Percentiles rank a stretch among this genome's conserved stretches.
These are phyloP conservation scores for Cinclus cinclus DNA, from an alignment of 2,113 vertebrate genomes.

Conservation along the genomic window DNA sequence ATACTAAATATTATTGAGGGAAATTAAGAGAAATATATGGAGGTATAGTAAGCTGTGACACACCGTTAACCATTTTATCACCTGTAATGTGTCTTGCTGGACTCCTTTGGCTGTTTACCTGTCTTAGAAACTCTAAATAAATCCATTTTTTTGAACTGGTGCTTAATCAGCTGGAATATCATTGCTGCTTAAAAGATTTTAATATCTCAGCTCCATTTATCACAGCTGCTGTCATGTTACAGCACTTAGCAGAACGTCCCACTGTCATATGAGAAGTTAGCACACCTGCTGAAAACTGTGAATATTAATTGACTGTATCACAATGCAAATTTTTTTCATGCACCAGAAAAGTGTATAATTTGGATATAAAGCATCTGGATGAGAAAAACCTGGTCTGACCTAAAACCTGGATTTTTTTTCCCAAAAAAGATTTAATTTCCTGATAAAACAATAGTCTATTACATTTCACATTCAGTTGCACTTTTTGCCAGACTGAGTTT, in stretches of 20 bases:
- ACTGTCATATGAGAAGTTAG: neutral
- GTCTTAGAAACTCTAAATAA: neutral
- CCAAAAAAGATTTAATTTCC: neutral
- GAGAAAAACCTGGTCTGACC: neutral
- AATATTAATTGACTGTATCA: conserved; percentile 40
- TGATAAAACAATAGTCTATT: neutral
- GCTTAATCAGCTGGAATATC: neutral
- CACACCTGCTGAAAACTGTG: conserved; percentile 34
- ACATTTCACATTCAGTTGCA: neutral
- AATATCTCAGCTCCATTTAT: conserved; percentile 1
- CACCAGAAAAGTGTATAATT: neutral
- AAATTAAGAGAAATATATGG: conserved; percentile 41
- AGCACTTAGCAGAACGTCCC: neutral
- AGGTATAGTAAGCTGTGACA: conserved; percentile 2
- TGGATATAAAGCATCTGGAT: neutral
- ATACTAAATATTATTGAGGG: conserved; percentile 36
- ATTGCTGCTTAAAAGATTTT: conserved; percentile 6
- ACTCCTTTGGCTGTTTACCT: conserved; percentile 22
- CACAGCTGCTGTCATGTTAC: conserved; percentile 3
- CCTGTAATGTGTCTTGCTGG: conserved; percentile 6
- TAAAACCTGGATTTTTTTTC: neutral
- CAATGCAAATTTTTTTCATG: neutral
- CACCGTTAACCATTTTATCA: neutral
- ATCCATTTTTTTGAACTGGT: neutral
- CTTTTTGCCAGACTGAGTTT: neutral